Evolutionary conservation across 2,888 invertebrate species (phyloP), one percentile per base, ranked within the genome.

Genomic region (Agonopterix alstromeriana): DNA sequence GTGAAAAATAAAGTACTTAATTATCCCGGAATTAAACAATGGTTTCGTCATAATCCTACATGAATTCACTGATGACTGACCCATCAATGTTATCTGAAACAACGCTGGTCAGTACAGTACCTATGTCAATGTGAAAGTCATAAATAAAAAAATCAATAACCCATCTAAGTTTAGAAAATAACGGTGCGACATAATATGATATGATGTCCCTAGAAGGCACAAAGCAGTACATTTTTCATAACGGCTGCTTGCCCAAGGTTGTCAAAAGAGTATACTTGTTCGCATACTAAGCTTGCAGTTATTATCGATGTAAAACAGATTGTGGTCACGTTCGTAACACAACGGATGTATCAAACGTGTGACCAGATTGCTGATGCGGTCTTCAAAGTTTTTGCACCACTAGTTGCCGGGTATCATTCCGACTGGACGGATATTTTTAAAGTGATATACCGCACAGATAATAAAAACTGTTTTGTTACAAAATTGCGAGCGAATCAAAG

Each of bases 341-440:
- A 75, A 70, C 87, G 88, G 87, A 87, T 79, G 83, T 27, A 27
- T 83, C 65, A 71, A 63, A 61, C 67, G 66, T 87, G 84, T 82
- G 84, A 79, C 75, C 73, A 67, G 82, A 70, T 72, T 82, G 62
- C 68, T 71, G 77, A 86, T 77, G 65, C 64, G 54, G 65, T 62
- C 65, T 67, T 61, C 63, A 60, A 70, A 61, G 63, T 63, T 63
- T 66, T 59, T 53, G 57, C 60, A 64, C 57, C 60, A 70, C 60
- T 79, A 88, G 87, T 88, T 65, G 67, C 63, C 62, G 66, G 55
- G 58, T 63, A 70, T 57, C 78, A 61, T 67, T 76, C 67, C 63
- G 55, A 63, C 68, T 55, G 82, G 71, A 74, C 77, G 77, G 77
- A 74, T 77, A 73, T 65, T 63, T 65, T 57, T 55, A 47, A 56